These are phyloP conservation scores for Brachypterus glaber DNA, from an alignment of 2,888 invertebrate genomes.

Conservation along the genomic window DNA sequence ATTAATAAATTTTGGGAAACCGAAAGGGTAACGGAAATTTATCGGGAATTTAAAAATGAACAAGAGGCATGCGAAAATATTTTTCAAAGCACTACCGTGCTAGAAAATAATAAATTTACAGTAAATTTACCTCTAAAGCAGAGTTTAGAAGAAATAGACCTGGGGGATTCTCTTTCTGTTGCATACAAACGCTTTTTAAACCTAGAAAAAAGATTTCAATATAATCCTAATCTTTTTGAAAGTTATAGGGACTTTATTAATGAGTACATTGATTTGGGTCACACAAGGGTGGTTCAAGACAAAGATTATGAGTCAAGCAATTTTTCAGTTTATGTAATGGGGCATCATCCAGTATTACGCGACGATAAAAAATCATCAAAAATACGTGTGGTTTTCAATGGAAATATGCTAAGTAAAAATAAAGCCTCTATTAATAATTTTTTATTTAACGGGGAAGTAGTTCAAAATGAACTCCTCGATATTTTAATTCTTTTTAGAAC, in stretches of 20 bases:
- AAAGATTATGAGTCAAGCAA: not conserved
- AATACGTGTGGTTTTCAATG: slow-evolving; percentile 18
- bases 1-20: not conserved
- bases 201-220: slow-evolving; percentile 11
- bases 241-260: slow-evolving; percentile 14
- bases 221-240: slow-evolving; percentile 10
- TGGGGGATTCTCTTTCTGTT: slow-evolving; percentile 13
- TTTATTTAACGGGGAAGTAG: slow-evolving; percentile 11
- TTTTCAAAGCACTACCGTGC: not conserved
- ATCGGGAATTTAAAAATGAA: not conserved
- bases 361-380: slow-evolving; percentile 15
- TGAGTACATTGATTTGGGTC: too few species aligned
- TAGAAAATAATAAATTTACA: slow-evolving; percentile 7
- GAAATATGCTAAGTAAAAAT: slow-evolving; percentile 15
- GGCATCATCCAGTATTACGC: slow-evolving; percentile 16
- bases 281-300: slow-evolving; percentile 5
- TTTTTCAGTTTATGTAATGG: slow-evolving; percentile 11
- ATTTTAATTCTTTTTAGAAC: slow-evolving; percentile 15
- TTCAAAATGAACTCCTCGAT: slow-evolving; percentile 16
- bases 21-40: not conserved
- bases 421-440: slow-evolving; percentile 15
- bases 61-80: not conserved
- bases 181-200: slow-evolving; percentile 12
- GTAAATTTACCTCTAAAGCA: slow-evolving; percentile 12
- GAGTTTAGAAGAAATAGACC: slow-evolving; percentile 1